A percentile compares a stretch with the other conserved stretches of the same genome.
These are phyloP conservation scores for Poeciliopsis turrubarensis DNA, from an alignment of 2,113 vertebrate species.

Conservation along the genomic window DNA sequence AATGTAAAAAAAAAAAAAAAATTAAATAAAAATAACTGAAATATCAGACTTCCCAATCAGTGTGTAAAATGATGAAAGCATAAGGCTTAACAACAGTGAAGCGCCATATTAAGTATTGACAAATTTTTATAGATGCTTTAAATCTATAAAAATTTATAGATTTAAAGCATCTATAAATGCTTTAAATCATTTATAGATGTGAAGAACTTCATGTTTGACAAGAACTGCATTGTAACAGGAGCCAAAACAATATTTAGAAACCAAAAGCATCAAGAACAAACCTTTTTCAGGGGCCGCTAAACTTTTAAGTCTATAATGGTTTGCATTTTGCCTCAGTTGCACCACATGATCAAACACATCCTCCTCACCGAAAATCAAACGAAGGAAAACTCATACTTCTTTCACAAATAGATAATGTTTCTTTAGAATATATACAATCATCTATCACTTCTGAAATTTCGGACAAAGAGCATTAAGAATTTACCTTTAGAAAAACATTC, in stretches of 20 bases:
- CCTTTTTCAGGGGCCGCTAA: neutral
- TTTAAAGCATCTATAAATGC: too few species aligned
- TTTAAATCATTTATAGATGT: too few species aligned
- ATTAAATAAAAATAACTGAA: too few species aligned
- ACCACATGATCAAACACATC: slow-evolving; percentile 8
- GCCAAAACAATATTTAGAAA: neutral
- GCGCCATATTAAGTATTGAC: neutral
- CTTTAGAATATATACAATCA: slow-evolving; percentile 49
- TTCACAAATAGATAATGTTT: slow-evolving; percentile 35
- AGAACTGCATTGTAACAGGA: neutral
- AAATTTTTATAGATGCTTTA: neutral
- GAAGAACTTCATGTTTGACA: neutral
- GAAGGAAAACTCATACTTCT: slow-evolving; percentile 26
- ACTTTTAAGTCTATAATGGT: neutral
- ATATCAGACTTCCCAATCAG: neutral
- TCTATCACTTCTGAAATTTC: slow-evolving; percentile 33
- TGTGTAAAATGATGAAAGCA: neutral
- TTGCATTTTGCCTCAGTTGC: slow-evolving; percentile 4
- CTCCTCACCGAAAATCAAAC: slow-evolving; percentile 30
- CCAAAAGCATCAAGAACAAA: neutral
- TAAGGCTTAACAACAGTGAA: neutral
- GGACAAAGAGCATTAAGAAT: slow-evolving; percentile 25
- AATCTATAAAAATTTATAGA: too few species aligned
- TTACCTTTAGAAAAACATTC: slow-evolving; percentile 36
- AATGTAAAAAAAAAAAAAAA: neutral